Evolutionary conservation across 2,888 invertebrate genomes (phyloP), one percentile per base, ranked within the genome.

Genomic region (Tetanocera ferruginea): DNA sequence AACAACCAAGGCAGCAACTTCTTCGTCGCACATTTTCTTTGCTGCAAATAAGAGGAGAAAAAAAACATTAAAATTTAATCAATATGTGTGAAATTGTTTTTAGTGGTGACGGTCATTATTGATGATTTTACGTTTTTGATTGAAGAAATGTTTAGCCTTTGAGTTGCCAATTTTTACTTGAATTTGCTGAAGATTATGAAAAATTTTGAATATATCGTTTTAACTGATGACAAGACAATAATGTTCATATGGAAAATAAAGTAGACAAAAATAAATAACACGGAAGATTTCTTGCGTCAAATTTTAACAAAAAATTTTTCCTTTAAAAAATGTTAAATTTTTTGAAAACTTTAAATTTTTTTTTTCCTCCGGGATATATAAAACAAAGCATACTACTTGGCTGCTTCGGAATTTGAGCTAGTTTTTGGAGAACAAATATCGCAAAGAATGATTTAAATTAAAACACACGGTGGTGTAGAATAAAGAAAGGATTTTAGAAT

Each of bases 1-100:
- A 87, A 95, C 95, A 89, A 96, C 96, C 90, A 96, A 93, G 89
- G 96, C 96, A 91, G 97, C 96, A 93, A 97, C 96, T 92, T 97
- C 97, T 91, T 97, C 97, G 94, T 97, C 97, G 92, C 96, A 96
- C 96, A 96, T 96, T 90, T 92, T 94, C 87, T 86, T 86, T 87
- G 87, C 89, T 88, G 78, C 62, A 87, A 84, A 78, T 62, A 72
- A 69, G 37, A 19, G 57, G 51, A 14, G 51, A 31, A 77, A 79
- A 70, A 77, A 79, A 57, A 34, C 17, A 71, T 6, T 19, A 49
- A 17, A 66, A 64, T 76, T 31, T 70, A 31, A 23, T 28, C 19
- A 62, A 31, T 31, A 31, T 31, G 31, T 31, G 5, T 31, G 31
- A 4, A 4, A 4, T 3, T 31, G 5, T 31, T 3, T 4, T 5